Evolutionary conservation across 2,888 invertebrate species (phyloP).

Genomic region (Pterostichus niger): DNA sequence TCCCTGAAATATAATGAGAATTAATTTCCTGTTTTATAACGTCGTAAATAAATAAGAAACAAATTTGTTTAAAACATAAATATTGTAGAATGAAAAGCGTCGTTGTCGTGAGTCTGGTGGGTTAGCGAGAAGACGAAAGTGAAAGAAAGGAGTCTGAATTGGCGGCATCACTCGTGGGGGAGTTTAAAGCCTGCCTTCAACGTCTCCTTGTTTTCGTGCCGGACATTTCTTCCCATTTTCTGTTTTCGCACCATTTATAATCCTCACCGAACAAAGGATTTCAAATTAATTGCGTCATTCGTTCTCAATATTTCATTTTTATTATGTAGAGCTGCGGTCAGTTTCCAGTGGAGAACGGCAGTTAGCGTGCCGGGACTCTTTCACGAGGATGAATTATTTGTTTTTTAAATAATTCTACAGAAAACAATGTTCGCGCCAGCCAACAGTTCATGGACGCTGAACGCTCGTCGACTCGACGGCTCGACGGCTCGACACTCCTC

Average conservation of each 20-base stretch:
- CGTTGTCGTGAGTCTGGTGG: no score
- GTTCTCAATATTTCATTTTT: slow-evolving; percentile 66
- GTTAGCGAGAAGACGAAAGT: background rate
- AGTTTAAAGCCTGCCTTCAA: slow-evolving; percentile 30
- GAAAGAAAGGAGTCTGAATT: background rate
- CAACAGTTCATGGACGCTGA: slow-evolving; percentile 40
- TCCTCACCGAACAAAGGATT: slow-evolving; percentile 63
- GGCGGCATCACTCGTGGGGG: background rate
- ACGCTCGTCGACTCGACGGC: background rate
- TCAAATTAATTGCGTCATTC: slow-evolving; percentile 66
- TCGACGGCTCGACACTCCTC: background rate
- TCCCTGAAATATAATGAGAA: no score
- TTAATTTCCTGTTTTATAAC: no score
- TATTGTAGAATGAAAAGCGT: no score
- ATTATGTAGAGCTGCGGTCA: slow-evolving; percentile 65
- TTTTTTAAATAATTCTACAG: slow-evolving; percentile 61
- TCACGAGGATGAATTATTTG: slow-evolving; percentile 63
- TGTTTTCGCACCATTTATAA: slow-evolving; percentile 66
- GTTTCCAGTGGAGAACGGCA: slow-evolving; percentile 60
- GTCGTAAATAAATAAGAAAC: no score
- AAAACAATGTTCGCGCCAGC: slow-evolving; percentile 47
- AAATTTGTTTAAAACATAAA: no score
- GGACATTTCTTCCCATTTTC: slow-evolving; percentile 62
- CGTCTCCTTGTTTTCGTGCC: slow-evolving; percentile 58
- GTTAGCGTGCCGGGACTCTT: slow-evolving; percentile 61